A percentile compares a stretch with the other conserved stretches of the same genome.
Evolutionary conservation across 2,888 invertebrate genomes (phyloP).

Genomic region (Abrostola tripartita): DNA sequence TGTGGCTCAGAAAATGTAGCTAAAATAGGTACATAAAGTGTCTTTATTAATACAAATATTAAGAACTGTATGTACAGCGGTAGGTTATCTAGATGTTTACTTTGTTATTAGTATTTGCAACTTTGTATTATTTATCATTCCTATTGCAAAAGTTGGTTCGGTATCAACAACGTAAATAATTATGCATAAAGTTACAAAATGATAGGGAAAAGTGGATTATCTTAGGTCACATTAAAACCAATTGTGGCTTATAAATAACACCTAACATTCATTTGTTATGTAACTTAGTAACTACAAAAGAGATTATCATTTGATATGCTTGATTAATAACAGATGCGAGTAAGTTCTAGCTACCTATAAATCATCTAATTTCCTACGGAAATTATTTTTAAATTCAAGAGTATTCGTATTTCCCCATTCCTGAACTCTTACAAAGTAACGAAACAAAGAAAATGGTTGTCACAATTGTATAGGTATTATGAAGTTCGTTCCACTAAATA

Average conservation of each 20-base stretch:
- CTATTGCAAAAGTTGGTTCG: no score
- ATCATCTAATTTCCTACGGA: background rate
- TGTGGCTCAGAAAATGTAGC: background rate
- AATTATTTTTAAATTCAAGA: background rate
- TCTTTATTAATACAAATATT: background rate
- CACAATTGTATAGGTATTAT: constrained; percentile 46
- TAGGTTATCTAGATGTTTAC: no score
- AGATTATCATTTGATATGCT: no score
- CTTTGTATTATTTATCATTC: no score
- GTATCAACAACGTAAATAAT: no score
- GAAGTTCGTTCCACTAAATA: constrained; percentile 54
- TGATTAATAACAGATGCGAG: no score
- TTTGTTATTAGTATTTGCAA: no score
- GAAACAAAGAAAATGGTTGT: constrained; percentile 61
- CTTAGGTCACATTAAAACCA: no score
- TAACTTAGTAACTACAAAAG: background rate
- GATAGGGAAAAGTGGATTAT: no score
- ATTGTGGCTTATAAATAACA: background rate
- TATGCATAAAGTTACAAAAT: no score
- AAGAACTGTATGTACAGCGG: background rate
- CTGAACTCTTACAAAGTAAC: constrained; percentile 55
- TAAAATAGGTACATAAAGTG: background rate
- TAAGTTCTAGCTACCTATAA: no score
- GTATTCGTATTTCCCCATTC: constrained; percentile 12
- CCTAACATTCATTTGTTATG: background rate